phyloP scores from a whole-genome alignment of 2,888 invertebrate species.

The Villa cingulata region DNA sequence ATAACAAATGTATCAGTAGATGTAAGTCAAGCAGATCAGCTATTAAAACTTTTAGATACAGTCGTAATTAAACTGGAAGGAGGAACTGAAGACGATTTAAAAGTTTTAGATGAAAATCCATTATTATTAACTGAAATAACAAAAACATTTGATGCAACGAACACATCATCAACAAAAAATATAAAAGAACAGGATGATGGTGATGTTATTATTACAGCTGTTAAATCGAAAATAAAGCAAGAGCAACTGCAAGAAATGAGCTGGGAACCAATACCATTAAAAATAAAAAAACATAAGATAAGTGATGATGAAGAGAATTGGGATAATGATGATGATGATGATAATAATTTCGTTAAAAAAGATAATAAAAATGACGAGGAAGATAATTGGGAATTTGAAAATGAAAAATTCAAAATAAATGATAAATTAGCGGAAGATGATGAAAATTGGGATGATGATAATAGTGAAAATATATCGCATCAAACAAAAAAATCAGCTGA shows the following conservation, averaged over 20 bases:
- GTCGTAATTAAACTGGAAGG: conserved; percentile 96
- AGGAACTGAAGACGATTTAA: conserved; percentile 76
- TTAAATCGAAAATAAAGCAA: conserved; percentile 15
- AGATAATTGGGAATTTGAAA: neutral
- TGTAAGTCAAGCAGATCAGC: conserved; percentile 63
- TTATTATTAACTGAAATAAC: conserved; percentile 16
- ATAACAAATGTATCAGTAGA: conserved; percentile 73
- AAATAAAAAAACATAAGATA: conserved; percentile 3
- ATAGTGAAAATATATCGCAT: conserved; percentile 13
- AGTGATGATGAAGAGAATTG: conserved; percentile 29
- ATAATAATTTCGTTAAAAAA: neutral
- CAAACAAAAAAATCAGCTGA: conserved; percentile 24
- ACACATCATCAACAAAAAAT: conserved; percentile 19
- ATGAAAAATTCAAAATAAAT: neutral
- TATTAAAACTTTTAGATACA: conserved; percentile 83
- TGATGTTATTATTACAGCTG: conserved; percentile 24
- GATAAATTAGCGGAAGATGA: conserved; percentile 20
- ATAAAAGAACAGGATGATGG: conserved; percentile 23
- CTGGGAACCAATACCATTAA: conserved; percentile 4
- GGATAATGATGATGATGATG: conserved; percentile 16
- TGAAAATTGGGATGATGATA: conserved; percentile 29
- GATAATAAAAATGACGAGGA: conserved; percentile 10
- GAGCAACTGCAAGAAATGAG: conserved; percentile 6
- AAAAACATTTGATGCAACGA: conserved; percentile 2
- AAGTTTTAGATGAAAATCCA: conserved; percentile 61